Conservation (phyloP, 2,113 vertebrate species). For the Brienomyrus longianalis region DNA sequence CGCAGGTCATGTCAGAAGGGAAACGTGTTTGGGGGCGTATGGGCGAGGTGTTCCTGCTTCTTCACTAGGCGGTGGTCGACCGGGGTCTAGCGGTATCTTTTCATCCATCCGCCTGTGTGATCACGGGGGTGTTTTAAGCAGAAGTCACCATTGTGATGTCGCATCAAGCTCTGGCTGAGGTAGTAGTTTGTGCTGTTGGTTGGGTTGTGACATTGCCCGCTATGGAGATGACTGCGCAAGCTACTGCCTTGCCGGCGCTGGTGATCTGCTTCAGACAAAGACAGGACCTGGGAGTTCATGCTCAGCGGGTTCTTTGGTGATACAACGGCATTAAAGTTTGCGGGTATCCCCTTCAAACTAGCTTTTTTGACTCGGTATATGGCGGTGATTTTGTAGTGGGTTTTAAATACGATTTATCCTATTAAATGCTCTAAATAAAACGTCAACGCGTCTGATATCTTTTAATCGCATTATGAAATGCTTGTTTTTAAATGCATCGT, state of each 20-base stretch:
- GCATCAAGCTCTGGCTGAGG: conserved; percentile 86
- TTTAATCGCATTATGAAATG: neutral
- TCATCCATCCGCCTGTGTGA: neutral
- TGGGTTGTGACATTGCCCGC: conserved; percentile 91
- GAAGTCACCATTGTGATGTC: neutral
- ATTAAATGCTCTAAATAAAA: neutral
- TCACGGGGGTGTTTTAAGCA: neutral
- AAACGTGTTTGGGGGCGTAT: neutral
- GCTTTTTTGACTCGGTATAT: neutral
- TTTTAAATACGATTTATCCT: neutral
- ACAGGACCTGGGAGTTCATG: neutral
- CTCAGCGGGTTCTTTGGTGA: neutral
- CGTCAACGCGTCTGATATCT: neutral
- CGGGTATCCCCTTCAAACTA: neutral
- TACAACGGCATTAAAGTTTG: neutral
- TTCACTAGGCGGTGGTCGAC: neutral
- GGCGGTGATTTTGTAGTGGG: neutral
- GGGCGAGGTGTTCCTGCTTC: neutral
- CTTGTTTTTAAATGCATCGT: neutral
- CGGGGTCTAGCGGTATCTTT: neutral
- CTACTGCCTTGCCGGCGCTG: conserved; percentile 99
- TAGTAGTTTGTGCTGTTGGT: conserved; percentile 99
- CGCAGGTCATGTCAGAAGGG: neutral
- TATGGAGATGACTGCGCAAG: conserved; percentile 99
- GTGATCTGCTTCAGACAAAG: conserved; percentile 62